phyloP scores from a whole-genome alignment of 2,888 invertebrate genomes.

The Theodoxus fluviatilis region DNA sequence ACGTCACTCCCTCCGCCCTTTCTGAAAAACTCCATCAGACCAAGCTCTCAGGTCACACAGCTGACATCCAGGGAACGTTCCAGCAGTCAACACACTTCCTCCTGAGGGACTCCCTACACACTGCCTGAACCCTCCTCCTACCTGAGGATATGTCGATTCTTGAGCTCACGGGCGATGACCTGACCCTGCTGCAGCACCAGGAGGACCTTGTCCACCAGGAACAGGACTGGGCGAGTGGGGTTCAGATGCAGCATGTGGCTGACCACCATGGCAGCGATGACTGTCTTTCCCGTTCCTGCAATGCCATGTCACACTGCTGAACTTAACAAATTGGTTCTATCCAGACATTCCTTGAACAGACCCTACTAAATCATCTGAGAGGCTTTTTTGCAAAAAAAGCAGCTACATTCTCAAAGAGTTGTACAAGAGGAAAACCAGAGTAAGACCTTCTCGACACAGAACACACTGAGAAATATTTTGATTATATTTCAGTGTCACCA shows the following conservation, averaged over 20 bases:
- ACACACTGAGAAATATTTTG: too few relatives aligned
- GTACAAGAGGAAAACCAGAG: not conserved
- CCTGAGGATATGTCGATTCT: too few relatives aligned
- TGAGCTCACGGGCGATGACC: slow-evolving; percentile 47
- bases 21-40: too few relatives aligned
- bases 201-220: slow-evolving; percentile 59
- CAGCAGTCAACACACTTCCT: too few relatives aligned
- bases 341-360: not conserved
- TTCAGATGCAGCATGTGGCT: slow-evolving; percentile 49
- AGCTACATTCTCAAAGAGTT: slow-evolving; percentile 1
- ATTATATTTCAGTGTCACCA: not conserved
- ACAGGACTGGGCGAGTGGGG: slow-evolving; percentile 49
- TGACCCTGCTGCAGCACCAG: slow-evolving; percentile 55
- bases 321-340: not conserved
- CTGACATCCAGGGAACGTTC: too few relatives aligned
- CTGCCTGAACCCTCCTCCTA: too few relatives aligned
- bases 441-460: too few relatives aligned
- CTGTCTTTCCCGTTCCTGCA: slow-evolving; percentile 59
- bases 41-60: too few relatives aligned
- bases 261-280: slow-evolving; percentile 52
- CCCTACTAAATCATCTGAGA: not conserved
- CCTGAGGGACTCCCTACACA: too few relatives aligned
- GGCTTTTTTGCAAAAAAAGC: not conserved
- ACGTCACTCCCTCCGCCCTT: too few relatives aligned
- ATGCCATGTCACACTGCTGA: slow-evolving; percentile 6